Base-by-base conservation (phyloP, 2,797 vertebrate genomes). In the Meda fulgida region DNA sequence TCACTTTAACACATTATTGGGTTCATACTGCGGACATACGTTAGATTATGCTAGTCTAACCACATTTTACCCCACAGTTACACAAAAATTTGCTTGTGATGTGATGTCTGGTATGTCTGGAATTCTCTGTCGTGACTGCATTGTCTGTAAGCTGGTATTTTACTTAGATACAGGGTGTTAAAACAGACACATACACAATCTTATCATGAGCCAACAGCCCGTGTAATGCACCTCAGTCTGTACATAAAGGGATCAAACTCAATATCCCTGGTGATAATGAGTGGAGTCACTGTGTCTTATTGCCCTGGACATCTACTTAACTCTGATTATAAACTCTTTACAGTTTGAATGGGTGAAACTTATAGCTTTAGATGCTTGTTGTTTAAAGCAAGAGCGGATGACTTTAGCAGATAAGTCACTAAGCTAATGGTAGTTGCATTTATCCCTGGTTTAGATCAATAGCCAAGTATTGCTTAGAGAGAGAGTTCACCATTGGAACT, bases 41-140 rank as follows among this genome's bases (percentile, higher is more conserved):
- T 53, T 69, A 29, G 46, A 23, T 43, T 66, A 60, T 69, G 65
- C 34, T 67, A 26, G 31, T n/a, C 34, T 29, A 70, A 48, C 34
- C 34, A 43, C 40, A 65, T 84, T 80, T 81, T 84, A 58, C 38
- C 31, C 67, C 19, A 31, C 48, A 53, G 43, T 38, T 69, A 13
- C 46, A 67, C 72, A 84, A 80, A 84, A 60, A n/a, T n/a, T 66
- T 9, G 31, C 40, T 58, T 63, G 80, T 76, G 51, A 48, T 48
- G 46, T 48, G 48, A 55, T 83, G 78, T 84, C 46, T 82, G 77
- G 77, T 40, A 86, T 77, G 71, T 71, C 38, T 63, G 87, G 84
- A 85, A 88, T 85, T 63, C 40, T 87, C 58, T 7, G 46, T 80
- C 77, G 1, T 67, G 48, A 76, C 60, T 23, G 23, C 31, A 36